Evolutionary conservation across 2,797 vertebrate genomes (phyloP).

Genomic region (Liasis olivaceus): DNA sequence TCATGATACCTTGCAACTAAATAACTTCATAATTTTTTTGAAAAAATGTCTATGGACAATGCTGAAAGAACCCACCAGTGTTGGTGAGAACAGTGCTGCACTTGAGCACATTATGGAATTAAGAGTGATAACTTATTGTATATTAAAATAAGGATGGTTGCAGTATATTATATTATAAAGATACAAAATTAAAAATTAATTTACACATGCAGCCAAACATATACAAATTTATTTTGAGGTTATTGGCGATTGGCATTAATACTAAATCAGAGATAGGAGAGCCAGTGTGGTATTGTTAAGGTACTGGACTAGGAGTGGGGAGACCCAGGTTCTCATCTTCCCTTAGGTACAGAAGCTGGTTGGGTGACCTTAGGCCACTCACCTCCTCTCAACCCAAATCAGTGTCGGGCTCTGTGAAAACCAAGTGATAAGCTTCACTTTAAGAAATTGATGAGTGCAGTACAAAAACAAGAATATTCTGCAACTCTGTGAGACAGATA

Average conservation of each 20-base stretch:
- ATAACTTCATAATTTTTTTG: constrained; percentile 18
- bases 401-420: neutral
- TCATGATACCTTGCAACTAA: constrained; percentile 22
- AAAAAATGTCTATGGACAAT: neutral
- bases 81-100: constrained; percentile 19
- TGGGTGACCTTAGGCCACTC: neutral
- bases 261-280: neutral
- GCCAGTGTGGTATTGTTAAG: neutral
- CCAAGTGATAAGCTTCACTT: neutral
- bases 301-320: neutral
- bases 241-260: neutral
- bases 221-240: neutral
- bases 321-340: neutral
- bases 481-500: neutral
- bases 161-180: neutral
- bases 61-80: constrained; percentile 8
- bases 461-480: neutral
- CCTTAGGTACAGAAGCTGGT: neutral
- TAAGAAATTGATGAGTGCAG: neutral
- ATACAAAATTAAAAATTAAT: neutral
- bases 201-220: neutral
- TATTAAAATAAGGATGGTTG: neutral
- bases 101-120: neutral
- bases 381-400: neutral
- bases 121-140: neutral